A percentile compares a stretch with the other conserved stretches of the same genome.
Conservation (phyloP, 64 coral and sea anemone genomes). For the Trachythela sp. region DNA sequence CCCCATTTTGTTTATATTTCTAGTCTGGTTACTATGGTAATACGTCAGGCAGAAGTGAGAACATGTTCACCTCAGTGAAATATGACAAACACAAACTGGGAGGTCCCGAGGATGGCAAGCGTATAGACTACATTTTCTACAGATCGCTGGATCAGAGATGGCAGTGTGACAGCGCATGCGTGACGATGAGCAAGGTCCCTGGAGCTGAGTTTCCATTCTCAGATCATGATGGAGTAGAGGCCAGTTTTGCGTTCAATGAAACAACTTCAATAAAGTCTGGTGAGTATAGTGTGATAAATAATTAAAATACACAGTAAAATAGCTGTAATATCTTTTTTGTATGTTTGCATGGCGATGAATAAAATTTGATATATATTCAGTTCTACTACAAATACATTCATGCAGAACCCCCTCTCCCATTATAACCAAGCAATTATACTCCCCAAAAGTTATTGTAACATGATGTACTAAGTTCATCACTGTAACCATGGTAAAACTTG, state of each 20-base stretch:
- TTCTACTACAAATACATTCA: too few relatives aligned
- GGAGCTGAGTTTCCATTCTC: not conserved
- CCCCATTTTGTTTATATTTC: not conserved
- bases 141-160: slow-evolving; percentile 17
- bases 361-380: too few relatives aligned
- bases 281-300: not conserved
- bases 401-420: too few relatives aligned
- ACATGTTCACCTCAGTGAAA: not conserved
- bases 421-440: too few relatives aligned
- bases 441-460: too few relatives aligned
- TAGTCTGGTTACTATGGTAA: not conserved
- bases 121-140: slow-evolving; percentile 18
- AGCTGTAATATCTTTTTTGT: too few relatives aligned
- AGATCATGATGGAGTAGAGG: slow-evolving; percentile 17
- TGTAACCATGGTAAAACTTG: too few relatives aligned
- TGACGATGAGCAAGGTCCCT: not conserved
- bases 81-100: not conserved
- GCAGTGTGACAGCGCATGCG: not conserved
- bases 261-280: not conserved
- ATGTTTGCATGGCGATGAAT: too few relatives aligned
- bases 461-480: too few relatives aligned
- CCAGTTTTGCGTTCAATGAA: not conserved
- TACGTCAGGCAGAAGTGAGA: slow-evolving; percentile 7
- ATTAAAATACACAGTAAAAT: too few relatives aligned
- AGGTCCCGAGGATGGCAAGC: slow-evolving; percentile 7